Percentiles rank a stretch among this genome's conserved stretches.
phyloP scores from a whole-genome alignment of 2,888 invertebrate species.

The Tachina grossa region DNA sequence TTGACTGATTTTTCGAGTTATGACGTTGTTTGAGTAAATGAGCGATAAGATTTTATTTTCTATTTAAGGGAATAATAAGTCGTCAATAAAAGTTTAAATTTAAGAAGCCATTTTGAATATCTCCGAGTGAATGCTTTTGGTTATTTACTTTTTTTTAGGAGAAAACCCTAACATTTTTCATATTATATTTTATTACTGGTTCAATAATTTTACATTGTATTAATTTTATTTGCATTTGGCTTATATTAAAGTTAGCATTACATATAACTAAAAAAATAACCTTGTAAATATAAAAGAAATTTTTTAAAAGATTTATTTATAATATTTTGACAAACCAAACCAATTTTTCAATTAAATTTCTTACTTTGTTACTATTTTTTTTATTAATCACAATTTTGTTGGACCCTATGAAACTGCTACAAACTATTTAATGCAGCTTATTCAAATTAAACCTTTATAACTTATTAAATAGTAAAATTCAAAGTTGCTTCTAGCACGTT shows the following conservation, averaged over 20 bases:
- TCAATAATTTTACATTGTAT: slow-evolving; percentile 3
- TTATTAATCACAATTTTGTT: slow-evolving; percentile 63
- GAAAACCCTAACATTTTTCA: not conserved
- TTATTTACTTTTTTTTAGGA: too few species aligned
- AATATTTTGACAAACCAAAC: slow-evolving; percentile 45
- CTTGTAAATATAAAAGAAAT: not conserved
- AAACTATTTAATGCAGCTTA: slow-evolving; percentile 24
- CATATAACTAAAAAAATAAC: not conserved
- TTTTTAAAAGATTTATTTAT: not conserved
- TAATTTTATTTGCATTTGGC: not conserved
- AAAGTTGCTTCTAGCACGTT: slow-evolving; percentile 77
- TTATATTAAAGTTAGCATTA: slow-evolving; percentile 1
- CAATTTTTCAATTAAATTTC: slow-evolving; percentile 59
- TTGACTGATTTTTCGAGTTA: too few species aligned
- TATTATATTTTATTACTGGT: slow-evolving; percentile 1
- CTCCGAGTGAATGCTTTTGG: too few species aligned
- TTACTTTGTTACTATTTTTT: slow-evolving; percentile 30
- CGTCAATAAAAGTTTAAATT: too few species aligned
- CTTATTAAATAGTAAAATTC: slow-evolving; percentile 29
- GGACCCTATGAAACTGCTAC: slow-evolving; percentile 34
- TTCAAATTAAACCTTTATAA: slow-evolving; percentile 20
- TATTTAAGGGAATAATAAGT: too few species aligned
- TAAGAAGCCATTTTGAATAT: too few species aligned
- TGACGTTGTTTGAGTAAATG: too few species aligned
- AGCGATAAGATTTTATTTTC: too few species aligned